Base-by-base conservation (phyloP, 2,797 vertebrate species). In the Ptychobarbus kaznakovi region DNA sequence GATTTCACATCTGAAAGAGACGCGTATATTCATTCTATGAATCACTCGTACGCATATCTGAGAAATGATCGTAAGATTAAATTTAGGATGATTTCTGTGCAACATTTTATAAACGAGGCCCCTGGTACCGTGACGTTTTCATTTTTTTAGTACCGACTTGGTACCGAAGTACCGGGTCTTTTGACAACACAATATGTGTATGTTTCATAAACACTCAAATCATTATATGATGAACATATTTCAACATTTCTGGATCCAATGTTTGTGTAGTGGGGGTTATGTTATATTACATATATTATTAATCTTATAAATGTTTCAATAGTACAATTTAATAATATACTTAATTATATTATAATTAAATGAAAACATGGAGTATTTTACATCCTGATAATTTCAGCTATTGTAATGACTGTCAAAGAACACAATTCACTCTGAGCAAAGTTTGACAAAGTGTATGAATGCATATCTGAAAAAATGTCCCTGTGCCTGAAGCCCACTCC, bases 401-500 rank as follows among this genome's bases (percentile, higher is more conserved):
- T 74, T 75, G 53, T 22, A 82, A 82, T 38, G 38, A 28, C 38
- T 49, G 61, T 84, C 58, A 75, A 83, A 76, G 18, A 35, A 66
- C 10, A 49, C 44, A 20, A 82, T 25, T 72, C 32, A 74, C 22
- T 40, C 32, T 5, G 32, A 76, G 42, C 32, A 53, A 53, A 53
- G 15, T 83, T 83, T 83, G 58, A 66, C 25, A 25, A 70, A 84
- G 66, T 81, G 44, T 53, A 69, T 78, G 18, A 11, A 44, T 84
- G 25, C 75, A 72, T 49, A 58, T 61, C 32, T 85, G 65, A 86
- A 81, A 81, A 87, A 80, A 81, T 69, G 75, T 25, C 25, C 63
- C 28, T 58, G 66, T 46, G 68, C 35, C 83, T 58, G 42, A 81
- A 84, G n/a, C 82, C 44, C 32, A 63, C 58, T 51, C 13, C 58